These are phyloP conservation scores for Spongilla lacustris DNA, from an alignment of 37 sponge, comb jelly and placozoan genomes.

Conservation along the genomic window DNA sequence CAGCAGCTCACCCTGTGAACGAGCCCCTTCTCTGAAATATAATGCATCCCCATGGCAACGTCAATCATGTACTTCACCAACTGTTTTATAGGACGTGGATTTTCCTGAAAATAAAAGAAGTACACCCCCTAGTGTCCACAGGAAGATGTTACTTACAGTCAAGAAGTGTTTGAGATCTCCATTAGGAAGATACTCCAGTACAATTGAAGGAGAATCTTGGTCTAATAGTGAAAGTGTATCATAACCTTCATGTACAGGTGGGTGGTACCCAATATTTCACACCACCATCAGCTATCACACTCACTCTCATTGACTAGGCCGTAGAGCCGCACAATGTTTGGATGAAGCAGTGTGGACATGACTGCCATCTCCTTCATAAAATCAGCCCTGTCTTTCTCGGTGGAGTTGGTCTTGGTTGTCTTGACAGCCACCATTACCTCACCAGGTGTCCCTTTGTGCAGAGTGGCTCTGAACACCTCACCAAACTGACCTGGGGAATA, in stretches of 20 bases:
- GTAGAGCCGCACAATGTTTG: slow-evolving; percentile 50
- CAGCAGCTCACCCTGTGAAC: slow-evolving; percentile 62
- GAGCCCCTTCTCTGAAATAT: slow-evolving; percentile 63
- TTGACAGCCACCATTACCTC: slow-evolving; percentile 51
- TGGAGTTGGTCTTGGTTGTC: slow-evolving; percentile 25
- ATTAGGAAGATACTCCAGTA: slow-evolving; percentile 67
- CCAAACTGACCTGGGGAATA: slow-evolving; percentile 72
- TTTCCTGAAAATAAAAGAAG: neutral
- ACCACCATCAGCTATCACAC: neutral
- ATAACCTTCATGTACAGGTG: no score
- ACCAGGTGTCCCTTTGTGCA: neutral
- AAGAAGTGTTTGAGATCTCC: slow-evolving; percentile 73
- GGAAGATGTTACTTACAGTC: slow-evolving; percentile 5
- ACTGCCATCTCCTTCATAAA: slow-evolving; percentile 50
- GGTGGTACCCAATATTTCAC: no score
- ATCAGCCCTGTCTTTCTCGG: neutral
- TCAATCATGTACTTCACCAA: slow-evolving; percentile 81
- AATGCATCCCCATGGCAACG: slow-evolving; percentile 81
- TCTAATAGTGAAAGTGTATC: no score
- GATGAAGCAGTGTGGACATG: slow-evolving; percentile 51
- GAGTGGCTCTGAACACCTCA: slow-evolving; percentile 45
- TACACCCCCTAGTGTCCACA: no score
- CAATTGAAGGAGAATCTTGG: slow-evolving; percentile 33
- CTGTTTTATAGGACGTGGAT: slow-evolving; percentile 20
- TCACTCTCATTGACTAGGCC: slow-evolving; percentile 31